A percentile compares a stretch with the other conserved stretches of the same genome.
Evolutionary conservation across 1,140 invertebrate species (phyloP).

Genomic region (Calephelis virginiensis): DNA sequence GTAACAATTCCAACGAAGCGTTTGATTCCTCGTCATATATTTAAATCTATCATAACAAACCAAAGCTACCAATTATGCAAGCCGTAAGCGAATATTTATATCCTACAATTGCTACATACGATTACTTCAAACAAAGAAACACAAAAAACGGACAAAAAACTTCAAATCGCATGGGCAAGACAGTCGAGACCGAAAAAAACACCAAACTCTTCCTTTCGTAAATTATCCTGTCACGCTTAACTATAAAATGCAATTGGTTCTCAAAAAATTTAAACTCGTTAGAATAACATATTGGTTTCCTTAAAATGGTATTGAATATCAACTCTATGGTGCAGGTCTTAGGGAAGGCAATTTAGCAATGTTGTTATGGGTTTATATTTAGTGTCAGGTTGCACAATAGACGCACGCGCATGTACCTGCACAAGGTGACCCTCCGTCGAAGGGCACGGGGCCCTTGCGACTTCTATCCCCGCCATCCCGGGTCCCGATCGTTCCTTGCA

Average conservation of each 20-base stretch:
- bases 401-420: slow-evolving; percentile 66
- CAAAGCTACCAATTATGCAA: slow-evolving; percentile 45
- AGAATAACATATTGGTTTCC: slow-evolving; percentile 42
- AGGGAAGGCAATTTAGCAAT: slow-evolving; percentile 26
- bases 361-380: slow-evolving; percentile 41
- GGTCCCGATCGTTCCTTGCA: slow-evolving; percentile 34
- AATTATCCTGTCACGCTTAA: slow-evolving; percentile 76
- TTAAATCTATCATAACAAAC: slow-evolving; percentile 30
- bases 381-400: slow-evolving; percentile 73
- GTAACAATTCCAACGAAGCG: neutral
- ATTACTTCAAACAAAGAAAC: slow-evolving; percentile 51
- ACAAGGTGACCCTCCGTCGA: slow-evolving; percentile 70
- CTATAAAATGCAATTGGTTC: slow-evolving; percentile 76
- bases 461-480: slow-evolving; percentile 36
- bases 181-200: slow-evolving; percentile 44
- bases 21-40: neutral
- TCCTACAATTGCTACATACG: slow-evolving; percentile 48
- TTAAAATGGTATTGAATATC: slow-evolving; percentile 21
- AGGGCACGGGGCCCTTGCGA: slow-evolving; percentile 61
- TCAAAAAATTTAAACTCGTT: slow-evolving; percentile 70
- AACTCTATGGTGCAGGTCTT: slow-evolving; percentile 22
- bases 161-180: slow-evolving; percentile 52
- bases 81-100: slow-evolving; percentile 53
- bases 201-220: slow-evolving; percentile 63
- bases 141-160: slow-evolving; percentile 46